Percentiles rank a stretch among this genome's conserved stretches.
phyloP scores from a whole-genome alignment of 2,797 vertebrate genomes.

The Anisognathus igniventris region DNA sequence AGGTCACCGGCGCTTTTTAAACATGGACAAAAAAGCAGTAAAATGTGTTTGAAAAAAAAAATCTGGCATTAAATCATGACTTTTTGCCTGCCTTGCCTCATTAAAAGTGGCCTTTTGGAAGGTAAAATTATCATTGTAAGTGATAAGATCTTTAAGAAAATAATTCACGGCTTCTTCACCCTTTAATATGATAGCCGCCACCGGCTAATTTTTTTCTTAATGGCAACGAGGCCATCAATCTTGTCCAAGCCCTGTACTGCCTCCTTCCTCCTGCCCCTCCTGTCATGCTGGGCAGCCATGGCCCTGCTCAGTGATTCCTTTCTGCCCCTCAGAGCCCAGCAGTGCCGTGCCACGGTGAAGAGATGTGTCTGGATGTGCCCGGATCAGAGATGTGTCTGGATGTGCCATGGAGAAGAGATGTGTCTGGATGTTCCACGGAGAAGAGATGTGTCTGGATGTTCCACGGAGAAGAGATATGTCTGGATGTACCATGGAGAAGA shows the following conservation, averaged over 20 bases:
- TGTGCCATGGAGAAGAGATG: not conserved
- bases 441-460: not conserved
- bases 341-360: rapidly evolving
- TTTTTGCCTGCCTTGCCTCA: constrained; percentile 83
- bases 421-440: no score
- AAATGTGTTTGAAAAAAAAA: constrained; percentile 84
- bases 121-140: constrained; percentile 88
- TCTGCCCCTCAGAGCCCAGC: not conserved
- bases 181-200: constrained; percentile 87
- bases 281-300: constrained; percentile 26
- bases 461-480: no score
- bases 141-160: constrained; percentile 88
- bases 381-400: no score
- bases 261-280: constrained; percentile 62
- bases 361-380: no score
- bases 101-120: constrained; percentile 88
- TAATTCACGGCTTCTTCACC: constrained; percentile 88
- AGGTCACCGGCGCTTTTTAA: constrained; percentile 81
- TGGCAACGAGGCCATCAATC: constrained; percentile 85
- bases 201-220: constrained; percentile 87
- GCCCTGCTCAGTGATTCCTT: not conserved
- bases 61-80: constrained; percentile 82
- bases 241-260: constrained; percentile 66
- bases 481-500: not conserved
- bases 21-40: constrained; percentile 83